phyloP scores from a whole-genome alignment of 1,140 invertebrate species.

The Papilio polytes region DNA sequence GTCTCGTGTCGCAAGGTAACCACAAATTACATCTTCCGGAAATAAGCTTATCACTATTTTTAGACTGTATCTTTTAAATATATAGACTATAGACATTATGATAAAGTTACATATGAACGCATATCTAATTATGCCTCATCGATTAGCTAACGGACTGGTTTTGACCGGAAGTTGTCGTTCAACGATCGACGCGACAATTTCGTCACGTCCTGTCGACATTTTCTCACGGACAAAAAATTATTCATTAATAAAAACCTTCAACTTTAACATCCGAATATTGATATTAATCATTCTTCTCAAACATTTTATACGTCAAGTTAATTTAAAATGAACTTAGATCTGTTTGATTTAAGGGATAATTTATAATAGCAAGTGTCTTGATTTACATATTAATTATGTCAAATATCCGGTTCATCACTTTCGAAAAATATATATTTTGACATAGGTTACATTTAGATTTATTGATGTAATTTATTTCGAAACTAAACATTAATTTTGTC shows the following conservation, averaged over 20 bases:
- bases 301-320: not conserved
- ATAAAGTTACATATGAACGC: slow-evolving; percentile 1
- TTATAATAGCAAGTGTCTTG: slow-evolving; percentile 4
- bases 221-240: slow-evolving; percentile 50
- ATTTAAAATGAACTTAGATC: not conserved
- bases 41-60: not conserved
- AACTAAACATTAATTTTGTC: not conserved
- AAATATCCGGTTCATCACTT: slow-evolving; percentile 34
- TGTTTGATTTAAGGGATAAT: slow-evolving; percentile 13
- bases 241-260: slow-evolving; percentile 34
- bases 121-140: slow-evolving; percentile 23
- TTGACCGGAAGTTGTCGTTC: slow-evolving; percentile 61
- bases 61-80: not conserved
- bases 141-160: slow-evolving; percentile 37
- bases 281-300: slow-evolving; percentile 16
- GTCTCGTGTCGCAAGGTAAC: not conserved
- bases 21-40: not conserved
- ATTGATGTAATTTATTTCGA: slow-evolving; percentile 17
- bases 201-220: slow-evolving; percentile 58
- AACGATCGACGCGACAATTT: slow-evolving; percentile 62
- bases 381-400: not conserved
- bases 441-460: slow-evolving; percentile 5
- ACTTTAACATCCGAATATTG: slow-evolving; percentile 35
- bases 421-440: slow-evolving; percentile 24
- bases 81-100: not conserved